phyloP scores from a whole-genome alignment of 2,113 vertebrate species.

The Ictalurus furcatus region DNA sequence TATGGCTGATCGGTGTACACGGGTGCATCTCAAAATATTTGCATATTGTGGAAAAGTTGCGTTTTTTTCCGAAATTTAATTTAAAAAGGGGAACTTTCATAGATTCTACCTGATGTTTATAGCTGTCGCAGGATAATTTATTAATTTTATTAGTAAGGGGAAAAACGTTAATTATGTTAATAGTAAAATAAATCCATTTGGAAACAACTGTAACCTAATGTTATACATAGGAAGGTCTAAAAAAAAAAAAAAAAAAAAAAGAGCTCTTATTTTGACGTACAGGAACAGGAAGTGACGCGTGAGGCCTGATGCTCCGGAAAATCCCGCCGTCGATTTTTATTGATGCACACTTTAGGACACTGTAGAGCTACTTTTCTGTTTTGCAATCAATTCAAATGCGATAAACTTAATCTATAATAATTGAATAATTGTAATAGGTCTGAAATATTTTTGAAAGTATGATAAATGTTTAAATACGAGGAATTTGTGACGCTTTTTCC shows the following conservation, averaged over 20 bases:
- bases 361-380: not conserved
- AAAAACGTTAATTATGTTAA: too few species aligned
- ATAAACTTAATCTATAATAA: not conserved
- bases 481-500: not conserved
- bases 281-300: slow-evolving; percentile 2
- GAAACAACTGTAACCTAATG: not conserved
- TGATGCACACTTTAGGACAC: slow-evolving; percentile 2
- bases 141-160: too few species aligned
- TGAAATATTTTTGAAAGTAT: not conserved
- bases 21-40: too few species aligned
- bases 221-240: not conserved
- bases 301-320: slow-evolving; percentile 3
- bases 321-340: slow-evolving; percentile 25
- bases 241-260: not conserved
- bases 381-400: not conserved
- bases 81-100: too few species aligned
- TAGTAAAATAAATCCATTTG: too few species aligned
- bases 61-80: too few species aligned
- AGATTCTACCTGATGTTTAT: too few species aligned
- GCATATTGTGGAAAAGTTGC: too few species aligned
- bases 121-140: too few species aligned
- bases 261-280: slow-evolving; percentile 22
- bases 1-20: too few species aligned
- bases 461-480: not conserved
- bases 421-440: too few species aligned